Conservation (phyloP, 2,888 invertebrate species). For the Tholera decimalis region DNA sequence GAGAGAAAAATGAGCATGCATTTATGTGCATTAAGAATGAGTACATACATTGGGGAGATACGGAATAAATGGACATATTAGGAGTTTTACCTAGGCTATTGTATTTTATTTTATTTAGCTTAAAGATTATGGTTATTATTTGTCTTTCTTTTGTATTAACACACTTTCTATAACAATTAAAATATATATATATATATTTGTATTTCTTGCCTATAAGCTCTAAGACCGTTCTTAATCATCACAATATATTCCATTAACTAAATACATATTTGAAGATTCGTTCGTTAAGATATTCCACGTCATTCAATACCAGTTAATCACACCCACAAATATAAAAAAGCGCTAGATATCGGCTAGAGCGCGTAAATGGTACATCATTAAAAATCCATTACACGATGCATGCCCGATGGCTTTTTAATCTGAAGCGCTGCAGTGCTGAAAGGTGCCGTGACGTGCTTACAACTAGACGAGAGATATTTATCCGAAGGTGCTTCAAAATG, state of each 20-base stretch:
- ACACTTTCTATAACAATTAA: constrained; percentile 19
- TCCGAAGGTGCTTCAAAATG: constrained; percentile 39
- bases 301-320: constrained; percentile 32
- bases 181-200: no score
- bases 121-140: background rate
- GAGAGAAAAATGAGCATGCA: constrained; percentile 58
- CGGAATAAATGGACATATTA: constrained; percentile 34
- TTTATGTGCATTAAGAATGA: constrained; percentile 55
- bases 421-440: constrained; percentile 62
- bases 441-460: constrained; percentile 48
- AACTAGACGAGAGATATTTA: constrained; percentile 53
- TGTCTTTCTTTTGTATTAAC: constrained; percentile 5
- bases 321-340: constrained; percentile 49
- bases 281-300: background rate
- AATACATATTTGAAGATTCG: background rate
- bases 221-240: no score
- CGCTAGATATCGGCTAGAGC: constrained; percentile 61
- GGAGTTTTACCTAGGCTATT: background rate
- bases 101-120: constrained; percentile 7
- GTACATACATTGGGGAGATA: constrained; percentile 35
- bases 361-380: constrained; percentile 76
- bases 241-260: no score
- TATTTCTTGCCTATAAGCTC: background rate
- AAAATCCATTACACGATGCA: constrained; percentile 81
- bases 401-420: constrained; percentile 78